Percentiles rank a stretch among this genome's conserved stretches.
These are phyloP conservation scores for Drosophila mayaguana DNA, from an alignment of 2,888 invertebrate species.

Conservation along the genomic window DNA sequence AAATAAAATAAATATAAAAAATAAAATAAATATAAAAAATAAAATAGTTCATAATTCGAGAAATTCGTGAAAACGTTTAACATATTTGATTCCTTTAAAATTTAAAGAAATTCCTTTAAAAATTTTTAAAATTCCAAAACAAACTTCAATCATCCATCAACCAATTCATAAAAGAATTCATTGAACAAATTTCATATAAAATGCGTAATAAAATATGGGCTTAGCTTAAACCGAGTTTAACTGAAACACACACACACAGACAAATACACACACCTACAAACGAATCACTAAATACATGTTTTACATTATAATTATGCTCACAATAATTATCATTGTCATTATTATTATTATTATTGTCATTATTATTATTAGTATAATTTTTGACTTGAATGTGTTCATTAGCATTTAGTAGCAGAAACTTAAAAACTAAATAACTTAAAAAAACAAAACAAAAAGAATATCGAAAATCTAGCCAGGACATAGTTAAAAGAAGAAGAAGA, in stretches of 20 bases:
- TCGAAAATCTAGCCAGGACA: conserved; percentile 39
- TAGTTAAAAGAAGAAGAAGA: conserved; percentile 36
- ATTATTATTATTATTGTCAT: conserved; percentile 36
- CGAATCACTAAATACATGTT: conserved; percentile 13
- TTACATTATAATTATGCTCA: conserved; percentile 31
- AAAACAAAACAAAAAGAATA: not conserved
- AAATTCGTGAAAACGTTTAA: too few species aligned
- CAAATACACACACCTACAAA: conserved; percentile 13
- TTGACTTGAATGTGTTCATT: conserved; percentile 83
- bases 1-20: too few species aligned
- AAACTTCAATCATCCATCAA: not conserved
- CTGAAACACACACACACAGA: conserved; percentile 46
- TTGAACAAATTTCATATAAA: conserved; percentile 3
- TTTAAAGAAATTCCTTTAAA: too few species aligned
- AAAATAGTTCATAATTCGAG: too few species aligned
- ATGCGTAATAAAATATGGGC: conserved; percentile 59
- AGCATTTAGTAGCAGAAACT: conserved; percentile 78
- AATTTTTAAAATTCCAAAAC: not conserved
- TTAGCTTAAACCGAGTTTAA: conserved; percentile 78
- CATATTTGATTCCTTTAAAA: too few species aligned
- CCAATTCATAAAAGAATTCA: not conserved
- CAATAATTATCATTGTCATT: conserved; percentile 31
- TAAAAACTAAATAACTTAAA: conserved; percentile 17
- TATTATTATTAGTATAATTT: conserved; percentile 59
- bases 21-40: too few species aligned